Base-by-base conservation (phyloP, 2,888 invertebrate species). In the Cenopis cana region DNA sequence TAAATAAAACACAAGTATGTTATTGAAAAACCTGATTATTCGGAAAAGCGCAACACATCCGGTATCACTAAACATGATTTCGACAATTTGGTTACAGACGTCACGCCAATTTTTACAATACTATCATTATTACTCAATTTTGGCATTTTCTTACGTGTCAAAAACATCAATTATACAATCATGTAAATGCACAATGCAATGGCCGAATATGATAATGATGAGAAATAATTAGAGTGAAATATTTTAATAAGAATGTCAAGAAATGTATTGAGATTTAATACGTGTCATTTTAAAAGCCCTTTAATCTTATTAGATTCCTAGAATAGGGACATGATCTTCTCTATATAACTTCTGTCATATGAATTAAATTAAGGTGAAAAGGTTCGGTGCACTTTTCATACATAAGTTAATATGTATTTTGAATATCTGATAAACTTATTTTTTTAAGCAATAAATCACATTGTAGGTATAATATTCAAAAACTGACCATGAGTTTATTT, bases 21-120 rank as follows among this genome's bases (percentile, higher is more conserved):
- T 91, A 90, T 87, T 87, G 87, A 90, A 90, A 71, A 89, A 89
- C 84, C 87, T 90, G 91, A 92, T 92, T 92, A 92, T 91, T 90
- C 85, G 86, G 88, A 89, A 83, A 91, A 91, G 90, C 89, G 87
- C 87, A 88, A 90, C 87, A 89, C 89, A 88, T 89, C 81, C 82
- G 70, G 76, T 75, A 69, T 75, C 62, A 75, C 74, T 59, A 50
- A 70, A 71, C 71, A 61, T 56, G 67, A 56, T 61, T 56, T n/a
- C 11, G 24, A 49, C 54, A 57, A 69, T 41, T 57, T 65, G 50
- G 38, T 56, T 49, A 66, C 41, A 70, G 69, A 65, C 65, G n/a
- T 46, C 46, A 46, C 52, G 54, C 65, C 65, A 60, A 59, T 70
- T 54, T 50, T n/a, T 59, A 52, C 59, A 70, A 70, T 70, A 70